Evolutionary conservation across 2,113 vertebrate genomes (phyloP).

Genomic region (Phainopepla nitens): DNA sequence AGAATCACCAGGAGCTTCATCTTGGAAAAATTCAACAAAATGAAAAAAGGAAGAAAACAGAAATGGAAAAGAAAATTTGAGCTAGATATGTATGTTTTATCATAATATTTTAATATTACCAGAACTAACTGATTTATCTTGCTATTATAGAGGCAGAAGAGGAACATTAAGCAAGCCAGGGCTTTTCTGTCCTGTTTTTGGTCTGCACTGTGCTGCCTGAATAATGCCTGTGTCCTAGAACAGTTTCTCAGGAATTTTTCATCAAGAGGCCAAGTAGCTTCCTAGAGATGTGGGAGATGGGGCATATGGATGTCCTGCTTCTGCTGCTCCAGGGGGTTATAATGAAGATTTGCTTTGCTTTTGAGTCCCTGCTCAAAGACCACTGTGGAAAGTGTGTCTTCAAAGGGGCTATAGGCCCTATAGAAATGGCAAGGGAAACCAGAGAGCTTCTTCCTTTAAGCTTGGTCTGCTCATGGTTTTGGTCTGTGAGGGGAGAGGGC

Average conservation of each 20-base stretch:
- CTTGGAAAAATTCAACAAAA: background rate
- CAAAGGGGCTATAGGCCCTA: background rate
- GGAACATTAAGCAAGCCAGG: background rate
- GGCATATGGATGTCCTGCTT: background rate
- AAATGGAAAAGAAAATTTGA: background rate
- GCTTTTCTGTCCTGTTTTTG: background rate
- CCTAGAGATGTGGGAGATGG: accelerated
- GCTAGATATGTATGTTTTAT: background rate
- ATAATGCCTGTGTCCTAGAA: background rate
- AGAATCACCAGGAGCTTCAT: background rate
- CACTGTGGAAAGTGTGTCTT: background rate
- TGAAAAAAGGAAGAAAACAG: background rate
- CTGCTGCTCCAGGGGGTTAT: background rate
- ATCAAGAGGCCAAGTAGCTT: background rate
- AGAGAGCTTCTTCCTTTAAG: background rate
- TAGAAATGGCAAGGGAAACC: background rate
- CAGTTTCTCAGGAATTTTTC: background rate
- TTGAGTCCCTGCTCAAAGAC: background rate
- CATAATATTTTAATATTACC: background rate
- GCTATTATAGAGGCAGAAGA: background rate
- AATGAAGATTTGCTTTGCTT: background rate
- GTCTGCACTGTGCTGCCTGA: background rate
- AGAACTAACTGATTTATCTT: background rate
- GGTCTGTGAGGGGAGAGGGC: background rate
- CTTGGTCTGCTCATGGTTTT: background rate